phyloP scores from a whole-genome alignment of 2,113 vertebrate genomes.

The Puffinus mauretanicus region DNA sequence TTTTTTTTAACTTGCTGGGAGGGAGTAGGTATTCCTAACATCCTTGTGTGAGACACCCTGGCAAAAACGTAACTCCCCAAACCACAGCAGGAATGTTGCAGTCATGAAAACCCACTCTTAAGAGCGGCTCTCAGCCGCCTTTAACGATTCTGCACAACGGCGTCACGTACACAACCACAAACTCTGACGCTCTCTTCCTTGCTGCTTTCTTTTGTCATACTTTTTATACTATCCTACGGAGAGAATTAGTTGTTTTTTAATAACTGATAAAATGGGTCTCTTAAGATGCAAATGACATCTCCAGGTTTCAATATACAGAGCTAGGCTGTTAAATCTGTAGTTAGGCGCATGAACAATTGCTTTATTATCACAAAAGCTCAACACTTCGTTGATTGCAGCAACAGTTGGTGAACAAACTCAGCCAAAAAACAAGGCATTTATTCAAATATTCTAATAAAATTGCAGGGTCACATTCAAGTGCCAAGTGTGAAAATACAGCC shows the following conservation, averaged over 20 bases:
- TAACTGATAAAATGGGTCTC: background rate
- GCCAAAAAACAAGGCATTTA: conserved; percentile 3
- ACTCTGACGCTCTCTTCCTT: background rate
- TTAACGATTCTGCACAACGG: background rate
- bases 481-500: conserved; percentile 9
- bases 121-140: background rate
- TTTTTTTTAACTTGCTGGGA: background rate
- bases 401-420: background rate
- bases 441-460: conserved; percentile 47
- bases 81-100: conserved; percentile 49
- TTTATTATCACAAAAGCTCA: background rate
- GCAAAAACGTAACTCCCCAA: conserved; percentile 44
- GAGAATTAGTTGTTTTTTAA: background rate
- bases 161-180: background rate
- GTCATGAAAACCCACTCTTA: conserved; percentile 5
- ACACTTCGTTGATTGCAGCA: conserved; percentile 1
- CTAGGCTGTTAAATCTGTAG: background rate
- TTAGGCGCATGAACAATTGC: background rate
- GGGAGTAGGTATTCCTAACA: background rate
- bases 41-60: background rate
- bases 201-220: background rate
- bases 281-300: background rate
- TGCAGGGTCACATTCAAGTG: background rate
- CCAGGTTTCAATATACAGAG: background rate
- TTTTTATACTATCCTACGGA: background rate